Conservation (phyloP, 2,113 vertebrate species). For the Paracanthobrama guichenoti region DNA sequence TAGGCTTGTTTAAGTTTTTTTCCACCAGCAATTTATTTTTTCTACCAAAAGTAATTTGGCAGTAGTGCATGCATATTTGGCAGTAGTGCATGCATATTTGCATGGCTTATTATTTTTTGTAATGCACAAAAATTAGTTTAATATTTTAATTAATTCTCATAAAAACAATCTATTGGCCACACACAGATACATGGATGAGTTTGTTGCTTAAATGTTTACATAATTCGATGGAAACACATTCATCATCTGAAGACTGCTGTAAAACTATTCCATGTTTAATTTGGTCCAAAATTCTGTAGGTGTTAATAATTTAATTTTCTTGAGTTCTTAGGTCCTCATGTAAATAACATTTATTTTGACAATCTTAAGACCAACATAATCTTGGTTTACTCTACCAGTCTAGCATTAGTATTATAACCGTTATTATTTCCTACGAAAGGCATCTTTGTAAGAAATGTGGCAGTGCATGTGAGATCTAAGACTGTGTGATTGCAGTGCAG, state of each 20-base stretch:
- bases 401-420: neutral
- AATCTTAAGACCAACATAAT: neutral
- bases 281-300: neutral
- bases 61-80: too few species aligned
- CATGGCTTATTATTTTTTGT: too few species aligned
- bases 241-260: neutral
- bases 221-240: neutral
- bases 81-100: neutral
- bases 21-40: too few species aligned
- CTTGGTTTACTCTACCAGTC: neutral
- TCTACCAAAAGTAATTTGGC: too few species aligned
- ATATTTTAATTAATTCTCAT: neutral
- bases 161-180: neutral
- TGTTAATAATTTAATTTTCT: neutral
- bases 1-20: neutral
- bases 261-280: neutral
- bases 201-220: neutral
- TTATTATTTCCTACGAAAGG: neutral
- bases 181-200: neutral
- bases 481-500: conserved; percentile 45
- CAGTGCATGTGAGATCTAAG: neutral
- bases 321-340: neutral
- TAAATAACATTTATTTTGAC: neutral
- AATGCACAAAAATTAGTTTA: neutral
- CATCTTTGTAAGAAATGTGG: neutral